These are phyloP conservation scores for Solea solea DNA, from an alignment of 2,113 vertebrate species.

Conservation along the genomic window DNA sequence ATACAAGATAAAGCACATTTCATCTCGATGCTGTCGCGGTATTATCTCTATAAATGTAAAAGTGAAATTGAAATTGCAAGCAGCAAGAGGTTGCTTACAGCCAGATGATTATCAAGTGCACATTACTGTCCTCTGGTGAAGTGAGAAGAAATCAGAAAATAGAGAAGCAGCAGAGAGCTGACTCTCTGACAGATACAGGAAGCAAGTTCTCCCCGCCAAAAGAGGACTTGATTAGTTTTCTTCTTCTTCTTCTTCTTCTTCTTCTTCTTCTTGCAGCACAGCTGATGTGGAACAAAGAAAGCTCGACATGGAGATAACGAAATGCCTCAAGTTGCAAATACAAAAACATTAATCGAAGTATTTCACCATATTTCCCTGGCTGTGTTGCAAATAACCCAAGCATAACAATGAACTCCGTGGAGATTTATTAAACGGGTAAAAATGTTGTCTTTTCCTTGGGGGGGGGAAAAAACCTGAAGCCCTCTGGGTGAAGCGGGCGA, in stretches of 20 bases:
- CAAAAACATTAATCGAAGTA: conserved; percentile 36
- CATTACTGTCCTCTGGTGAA: conserved; percentile 49
- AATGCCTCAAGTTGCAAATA: conserved; percentile 38
- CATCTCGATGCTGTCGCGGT: conserved; percentile 25
- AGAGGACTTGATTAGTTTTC: conserved; percentile 46
- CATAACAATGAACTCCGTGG: conserved; percentile 57
- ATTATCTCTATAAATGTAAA: conserved; percentile 55
- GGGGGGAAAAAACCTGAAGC: conserved; percentile 14
- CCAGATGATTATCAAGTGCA: conserved; percentile 67
- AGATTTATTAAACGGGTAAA: conserved; percentile 65
- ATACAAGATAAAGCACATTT: conserved; percentile 55
- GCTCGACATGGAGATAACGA: conserved; percentile 39
- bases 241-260: conserved; percentile 31
- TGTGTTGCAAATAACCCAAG: conserved; percentile 29
- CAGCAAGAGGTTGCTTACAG: conserved; percentile 68
- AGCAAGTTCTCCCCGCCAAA: conserved; percentile 20
- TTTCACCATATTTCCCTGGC: conserved; percentile 25
- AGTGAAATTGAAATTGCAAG: conserved; percentile 68
- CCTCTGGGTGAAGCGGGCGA: conserved; percentile 50
- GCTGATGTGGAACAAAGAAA: conserved; percentile 32
- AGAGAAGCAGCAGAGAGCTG: conserved; percentile 34
- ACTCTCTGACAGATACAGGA: conserved; percentile 32
- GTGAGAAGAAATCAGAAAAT: conserved; percentile 45
- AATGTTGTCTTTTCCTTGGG: conserved; percentile 46
- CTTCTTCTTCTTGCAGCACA: conserved; percentile 19